Evolutionary conservation across 2,888 invertebrate species (phyloP).

Genomic region (Nomada hirtipes): DNA sequence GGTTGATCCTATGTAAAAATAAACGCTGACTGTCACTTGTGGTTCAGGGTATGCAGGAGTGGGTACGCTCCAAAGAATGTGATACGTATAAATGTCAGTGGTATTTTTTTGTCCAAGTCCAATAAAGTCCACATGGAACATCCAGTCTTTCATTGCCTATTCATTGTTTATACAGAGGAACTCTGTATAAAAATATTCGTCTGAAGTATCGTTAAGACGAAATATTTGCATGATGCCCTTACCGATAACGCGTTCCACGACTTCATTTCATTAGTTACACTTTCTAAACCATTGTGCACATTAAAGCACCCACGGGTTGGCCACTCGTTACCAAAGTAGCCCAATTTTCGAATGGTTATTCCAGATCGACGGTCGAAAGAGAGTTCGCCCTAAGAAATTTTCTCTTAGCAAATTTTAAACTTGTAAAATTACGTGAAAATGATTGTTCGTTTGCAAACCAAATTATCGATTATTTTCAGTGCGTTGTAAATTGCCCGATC

Average conservation of each 20-base stretch:
- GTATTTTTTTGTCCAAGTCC: constrained; percentile 46
- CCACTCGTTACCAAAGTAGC: constrained; percentile 60
- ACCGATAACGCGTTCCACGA: constrained; percentile 74
- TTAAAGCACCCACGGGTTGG: constrained; percentile 63
- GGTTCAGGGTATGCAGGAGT: constrained; percentile 84
- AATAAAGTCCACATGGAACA: constrained; percentile 68
- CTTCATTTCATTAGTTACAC: constrained; percentile 71
- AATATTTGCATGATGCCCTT: constrained; percentile 14
- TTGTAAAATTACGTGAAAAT: neutral
- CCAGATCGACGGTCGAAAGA: neutral
- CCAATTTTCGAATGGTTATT: constrained; percentile 25
- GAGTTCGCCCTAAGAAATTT: constrained; percentile 30
- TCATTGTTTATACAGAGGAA: too few relatives aligned
- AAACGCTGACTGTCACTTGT: constrained; percentile 84
- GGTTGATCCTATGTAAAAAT: constrained; percentile 81
- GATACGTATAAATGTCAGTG: constrained; percentile 71
- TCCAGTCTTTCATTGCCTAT: constrained; percentile 72
- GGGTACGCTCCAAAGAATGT: constrained; percentile 84
- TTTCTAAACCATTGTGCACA: constrained; percentile 47
- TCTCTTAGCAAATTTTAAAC: neutral
- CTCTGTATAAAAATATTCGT: constrained; percentile 3
- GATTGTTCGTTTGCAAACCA: constrained; percentile 51
- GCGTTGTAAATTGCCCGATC: constrained; percentile 41
- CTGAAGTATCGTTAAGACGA: neutral
- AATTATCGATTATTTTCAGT: constrained; percentile 50